Evolutionary conservation across 2,797 vertebrate species (phyloP), one percentile per base, ranked within the genome.

Genomic region (Anabas testudineus): DNA sequence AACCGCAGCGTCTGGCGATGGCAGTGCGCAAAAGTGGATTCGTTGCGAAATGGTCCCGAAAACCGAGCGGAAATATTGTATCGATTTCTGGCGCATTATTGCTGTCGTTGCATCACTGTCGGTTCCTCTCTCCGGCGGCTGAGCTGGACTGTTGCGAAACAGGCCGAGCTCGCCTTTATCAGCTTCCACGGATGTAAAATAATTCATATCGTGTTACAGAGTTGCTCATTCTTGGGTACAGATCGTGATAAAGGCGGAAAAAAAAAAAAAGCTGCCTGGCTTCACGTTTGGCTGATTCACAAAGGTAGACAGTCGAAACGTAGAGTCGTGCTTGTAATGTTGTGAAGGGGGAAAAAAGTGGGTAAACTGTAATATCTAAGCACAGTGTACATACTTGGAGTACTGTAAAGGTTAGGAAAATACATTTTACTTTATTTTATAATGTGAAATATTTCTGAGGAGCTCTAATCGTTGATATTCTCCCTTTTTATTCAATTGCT

Each of bases 51-150:
- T 22, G 48, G 47, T 71, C 69, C 74, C n/a, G 62, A 73, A 69
- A 39, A 62, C 67, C 16, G 58, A 86, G 75, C 89, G 88, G 83
- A 91, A 90, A 87, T 53, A 80, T 78, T 78, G 75, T 59, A 89
- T 90, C 75, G 87, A 90, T 91, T 83, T 82, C 26, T 77, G 76
- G 79, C 74, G 65, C 81, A 81, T 81, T 83, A 60, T 78, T 76
- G 83, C 74, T 48, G 53, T 4, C 8, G 43, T 80, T 88, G 85
- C 88, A 74, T 87, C 80, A 67, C 71, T 39, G 83, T 58, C 72
- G 52, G 76, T 72, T 82, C 61, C 61, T 56, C 61, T 56, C 66
- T 55, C 43, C 52, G 5, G 74, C 52, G 49, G 48, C 47, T 7
- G 62, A 19, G 74, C 46, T 63, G 19, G 51, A 39, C 60, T 59